phyloP scores from a whole-genome alignment of 1,140 invertebrate genomes.

The Sinella curviseta region DNA sequence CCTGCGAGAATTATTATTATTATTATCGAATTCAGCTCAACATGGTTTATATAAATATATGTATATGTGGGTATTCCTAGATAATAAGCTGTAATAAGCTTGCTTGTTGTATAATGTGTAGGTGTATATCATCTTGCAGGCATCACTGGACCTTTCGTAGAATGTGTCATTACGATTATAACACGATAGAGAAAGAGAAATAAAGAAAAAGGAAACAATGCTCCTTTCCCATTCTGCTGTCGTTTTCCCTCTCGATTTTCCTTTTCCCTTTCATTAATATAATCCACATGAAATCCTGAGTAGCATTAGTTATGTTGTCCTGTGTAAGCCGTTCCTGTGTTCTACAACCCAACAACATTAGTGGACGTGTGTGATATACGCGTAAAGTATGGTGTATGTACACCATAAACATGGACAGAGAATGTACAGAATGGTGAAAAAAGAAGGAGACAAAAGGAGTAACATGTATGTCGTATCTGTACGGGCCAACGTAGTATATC shows the following conservation, averaged over 20 bases:
- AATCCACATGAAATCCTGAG: slow-evolving; percentile 26
- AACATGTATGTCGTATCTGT: background rate
- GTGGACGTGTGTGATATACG: too few relatives aligned
- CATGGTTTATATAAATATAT: too few relatives aligned
- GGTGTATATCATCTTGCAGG: too few relatives aligned
- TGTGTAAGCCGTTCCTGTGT: background rate
- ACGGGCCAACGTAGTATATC: too few relatives aligned
- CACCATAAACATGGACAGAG: too few relatives aligned
- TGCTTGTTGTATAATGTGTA: too few relatives aligned
- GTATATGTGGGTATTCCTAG: too few relatives aligned
- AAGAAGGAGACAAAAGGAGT: background rate
- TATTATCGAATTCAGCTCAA: too few relatives aligned
- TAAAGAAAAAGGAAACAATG: background rate
- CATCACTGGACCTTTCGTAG: background rate
- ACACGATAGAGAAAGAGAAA: background rate
- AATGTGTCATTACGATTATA: slow-evolving; percentile 8
- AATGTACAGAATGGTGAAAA: background rate
- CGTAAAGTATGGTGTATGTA: too few relatives aligned
- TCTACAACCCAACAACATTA: background rate
- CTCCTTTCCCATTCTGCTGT: background rate
- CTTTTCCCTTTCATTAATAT: slow-evolving; percentile 22
- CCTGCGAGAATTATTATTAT: too few relatives aligned
- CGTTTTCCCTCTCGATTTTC: slow-evolving; percentile 6
- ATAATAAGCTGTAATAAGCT: too few relatives aligned
- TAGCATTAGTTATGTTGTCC: slow-evolving; percentile 20